phyloP scores from a whole-genome alignment of 2,888 invertebrate species.

The Matsumyia berberina region DNA sequence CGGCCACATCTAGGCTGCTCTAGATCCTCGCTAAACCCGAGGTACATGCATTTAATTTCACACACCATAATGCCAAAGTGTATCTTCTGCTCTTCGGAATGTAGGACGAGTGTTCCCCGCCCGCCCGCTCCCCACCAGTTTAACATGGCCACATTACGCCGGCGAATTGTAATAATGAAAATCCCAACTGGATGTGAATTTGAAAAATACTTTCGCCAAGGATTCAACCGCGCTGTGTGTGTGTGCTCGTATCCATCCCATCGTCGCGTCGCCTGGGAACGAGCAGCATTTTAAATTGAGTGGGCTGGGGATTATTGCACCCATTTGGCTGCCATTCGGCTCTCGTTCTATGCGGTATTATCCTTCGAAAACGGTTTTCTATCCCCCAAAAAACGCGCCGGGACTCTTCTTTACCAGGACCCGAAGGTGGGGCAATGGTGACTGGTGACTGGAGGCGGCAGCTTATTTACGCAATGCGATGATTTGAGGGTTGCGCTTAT shows the following conservation, averaged over 20 bases:
- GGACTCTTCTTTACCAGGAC: constrained; percentile 13
- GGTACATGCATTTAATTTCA: constrained; percentile 74
- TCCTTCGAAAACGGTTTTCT: constrained; percentile 62
- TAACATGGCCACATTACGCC: constrained; percentile 59
- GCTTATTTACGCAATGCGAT: constrained; percentile 75
- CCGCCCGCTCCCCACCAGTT: constrained; percentile 20
- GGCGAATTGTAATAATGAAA: constrained; percentile 72
- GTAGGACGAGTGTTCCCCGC: constrained; percentile 11
- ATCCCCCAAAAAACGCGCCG: constrained; percentile 33
- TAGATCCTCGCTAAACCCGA: constrained; percentile 59
- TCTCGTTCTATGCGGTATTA: constrained; percentile 44
- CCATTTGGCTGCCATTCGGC: constrained; percentile 56
- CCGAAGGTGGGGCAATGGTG: background rate
- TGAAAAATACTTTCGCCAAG: constrained; percentile 50
- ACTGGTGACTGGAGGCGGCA: constrained; percentile 8
- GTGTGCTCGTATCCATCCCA: background rate
- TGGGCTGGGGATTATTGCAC: constrained; percentile 71
- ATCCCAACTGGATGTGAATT: constrained; percentile 75
- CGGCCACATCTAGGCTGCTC: constrained; percentile 1
- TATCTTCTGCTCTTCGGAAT: constrained; percentile 22
- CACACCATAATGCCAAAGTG: constrained; percentile 66
- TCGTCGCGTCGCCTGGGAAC: constrained; percentile 52
- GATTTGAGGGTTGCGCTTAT: constrained; percentile 62
- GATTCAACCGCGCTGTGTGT: constrained; percentile 15
- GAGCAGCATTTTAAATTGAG: constrained; percentile 74